Evolutionary conservation across 2,888 invertebrate genomes (phyloP).

Genomic region (Didymodactylos carnosus): DNA sequence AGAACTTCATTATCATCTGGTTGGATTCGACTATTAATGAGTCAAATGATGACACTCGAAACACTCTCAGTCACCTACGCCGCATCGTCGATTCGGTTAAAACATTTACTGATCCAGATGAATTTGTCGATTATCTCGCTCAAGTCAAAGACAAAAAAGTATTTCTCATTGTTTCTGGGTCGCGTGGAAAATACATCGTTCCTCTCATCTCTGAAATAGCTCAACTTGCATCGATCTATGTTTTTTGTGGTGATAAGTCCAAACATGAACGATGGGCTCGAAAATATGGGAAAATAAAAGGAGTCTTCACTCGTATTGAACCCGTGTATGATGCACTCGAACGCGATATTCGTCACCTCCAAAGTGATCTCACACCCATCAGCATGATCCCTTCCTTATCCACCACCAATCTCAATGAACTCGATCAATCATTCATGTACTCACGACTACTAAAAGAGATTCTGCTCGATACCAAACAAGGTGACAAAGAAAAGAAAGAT

Average conservation of each 20-base stretch:
- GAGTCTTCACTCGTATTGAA: background rate
- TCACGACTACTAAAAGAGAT: background rate
- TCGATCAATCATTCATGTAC: background rate
- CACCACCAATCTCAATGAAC: background rate
- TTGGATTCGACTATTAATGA: background rate
- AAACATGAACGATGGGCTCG: background rate
- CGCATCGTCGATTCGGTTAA: background rate
- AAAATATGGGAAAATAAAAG: background rate
- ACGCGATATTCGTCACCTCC: background rate
- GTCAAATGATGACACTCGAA: background rate
- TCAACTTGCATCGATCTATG: background rate
- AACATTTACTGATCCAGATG: background rate
- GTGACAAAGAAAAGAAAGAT: background rate
- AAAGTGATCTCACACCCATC: background rate
- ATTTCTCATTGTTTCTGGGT: background rate
- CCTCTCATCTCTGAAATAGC: background rate
- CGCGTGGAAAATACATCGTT: background rate
- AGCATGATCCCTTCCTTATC: background rate
- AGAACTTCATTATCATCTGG: background rate
- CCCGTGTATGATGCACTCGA: background rate
- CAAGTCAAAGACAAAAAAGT: background rate
- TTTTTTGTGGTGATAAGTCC: background rate
- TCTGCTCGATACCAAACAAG: background rate
- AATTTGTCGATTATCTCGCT: background rate
- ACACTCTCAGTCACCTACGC: background rate